These are phyloP conservation scores for Chunga burmeisteri DNA, from an alignment of 2,113 vertebrate species.

Conservation along the genomic window DNA sequence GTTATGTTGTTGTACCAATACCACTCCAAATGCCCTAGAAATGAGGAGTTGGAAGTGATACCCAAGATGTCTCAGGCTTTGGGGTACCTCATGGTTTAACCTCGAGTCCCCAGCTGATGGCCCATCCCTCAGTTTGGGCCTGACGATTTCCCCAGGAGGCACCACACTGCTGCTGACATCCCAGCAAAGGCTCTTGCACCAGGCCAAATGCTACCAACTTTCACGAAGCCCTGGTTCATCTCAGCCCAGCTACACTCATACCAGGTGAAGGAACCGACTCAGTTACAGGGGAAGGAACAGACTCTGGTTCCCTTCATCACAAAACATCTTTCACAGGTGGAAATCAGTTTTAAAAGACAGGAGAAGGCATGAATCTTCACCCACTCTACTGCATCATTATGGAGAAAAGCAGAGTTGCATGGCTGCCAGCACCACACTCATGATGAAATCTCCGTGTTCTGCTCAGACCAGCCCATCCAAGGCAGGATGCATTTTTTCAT, in stretches of 20 bases:
- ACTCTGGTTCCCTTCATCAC: background rate
- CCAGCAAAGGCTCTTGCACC: background rate
- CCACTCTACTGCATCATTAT: fast-evolving
- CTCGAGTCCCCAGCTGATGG: background rate
- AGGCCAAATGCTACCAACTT: background rate
- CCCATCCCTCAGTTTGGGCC: background rate
- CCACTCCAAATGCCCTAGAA: background rate
- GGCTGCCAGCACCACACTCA: background rate
- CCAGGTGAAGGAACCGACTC: no score
- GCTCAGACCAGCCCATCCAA: fast-evolving
- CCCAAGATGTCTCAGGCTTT: background rate
- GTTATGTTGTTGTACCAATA: background rate
- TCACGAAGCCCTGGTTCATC: fast-evolving
- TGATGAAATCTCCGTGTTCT: fast-evolving
- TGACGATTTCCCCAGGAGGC: background rate
- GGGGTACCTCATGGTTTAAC: background rate
- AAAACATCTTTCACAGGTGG: background rate
- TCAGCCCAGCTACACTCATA: fast-evolving
- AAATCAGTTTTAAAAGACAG: background rate
- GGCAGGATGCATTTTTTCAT: background rate
- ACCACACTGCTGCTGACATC: fast-evolving
- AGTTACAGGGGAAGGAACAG: background rate
- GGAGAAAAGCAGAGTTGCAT: background rate
- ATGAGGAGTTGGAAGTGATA: no score
- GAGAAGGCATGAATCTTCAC: background rate